Evolutionary conservation across 2,888 invertebrate genomes (phyloP), one percentile per base, ranked within the genome.

Genomic region (Fabriciana adippe): DNA sequence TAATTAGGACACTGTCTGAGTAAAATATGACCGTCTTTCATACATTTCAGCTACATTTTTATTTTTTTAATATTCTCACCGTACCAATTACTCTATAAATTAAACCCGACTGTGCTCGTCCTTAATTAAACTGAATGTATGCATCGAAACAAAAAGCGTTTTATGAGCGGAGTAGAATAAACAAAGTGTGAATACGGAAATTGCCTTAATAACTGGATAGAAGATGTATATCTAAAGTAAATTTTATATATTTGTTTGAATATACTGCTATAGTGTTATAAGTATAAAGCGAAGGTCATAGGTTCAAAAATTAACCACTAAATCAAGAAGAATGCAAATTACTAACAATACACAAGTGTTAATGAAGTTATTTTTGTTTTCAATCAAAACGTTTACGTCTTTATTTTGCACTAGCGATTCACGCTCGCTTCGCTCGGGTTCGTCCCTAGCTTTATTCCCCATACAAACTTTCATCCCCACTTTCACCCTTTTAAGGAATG

Each of bases 111-210:
- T 56, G 26, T 55, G 45, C 62, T 31, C 41, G n/a, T 48, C 70
- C 68, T 70, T 70, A 61, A 68, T 70, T 70, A 66, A 70, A 51
- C 56, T 35, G 21, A 59, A 61, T 66, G 54, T 61, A 61, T 64
- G 60, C 64, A 64, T 60, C 50, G 45, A 55, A 60, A 64, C 60
- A 60, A 64, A 64, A 45, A 55, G 41, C 56, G 45, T 45, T 56
- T 45, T 18, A 56, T 56, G 41, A 18, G 41, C 13, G 41, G 45
- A 45, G 18, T 18, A 45, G 41, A 56, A 41, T 45, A 45, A 14
- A 45, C 45, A 56, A 16, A 35, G 35, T 45, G 11, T 56, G 45
- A 15, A 56, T 35, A 6, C 35, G 55, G n/a, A 35, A 11, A 26
- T 8, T 16, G 45, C 18, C 41, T 41, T 45, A 45, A 56, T 45